A percentile compares a stretch with the other conserved stretches of the same genome.
These are phyloP conservation scores for Agelaius tricolor DNA, from an alignment of 2,113 vertebrate species.

Conservation along the genomic window DNA sequence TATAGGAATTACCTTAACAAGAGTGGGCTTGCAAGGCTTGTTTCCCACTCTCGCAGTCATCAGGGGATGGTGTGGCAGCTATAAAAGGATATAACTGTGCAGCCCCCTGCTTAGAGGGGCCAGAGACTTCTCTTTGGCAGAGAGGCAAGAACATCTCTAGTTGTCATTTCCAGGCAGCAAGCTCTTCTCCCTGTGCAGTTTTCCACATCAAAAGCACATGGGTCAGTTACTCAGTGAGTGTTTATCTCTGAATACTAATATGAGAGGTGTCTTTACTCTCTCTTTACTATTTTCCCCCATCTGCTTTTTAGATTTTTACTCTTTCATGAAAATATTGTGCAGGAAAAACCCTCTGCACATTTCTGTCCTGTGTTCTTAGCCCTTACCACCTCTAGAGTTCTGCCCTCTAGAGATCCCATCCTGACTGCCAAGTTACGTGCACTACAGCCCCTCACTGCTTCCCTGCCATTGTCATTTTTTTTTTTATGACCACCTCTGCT, in stretches of 20 bases:
- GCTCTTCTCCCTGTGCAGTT: background rate
- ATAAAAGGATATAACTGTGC: background rate
- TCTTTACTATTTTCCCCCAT: background rate
- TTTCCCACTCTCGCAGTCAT: background rate
- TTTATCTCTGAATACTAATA: background rate
- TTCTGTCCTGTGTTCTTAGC: background rate
- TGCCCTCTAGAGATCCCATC: background rate
- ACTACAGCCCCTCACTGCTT: background rate
- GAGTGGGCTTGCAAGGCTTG: background rate
- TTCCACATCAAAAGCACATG: rapidly evolving
- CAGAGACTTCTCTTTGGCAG: background rate
- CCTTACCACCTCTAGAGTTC: rapidly evolving
- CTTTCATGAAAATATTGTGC: background rate
- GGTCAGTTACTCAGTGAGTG: background rate
- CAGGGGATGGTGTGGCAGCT: background rate
- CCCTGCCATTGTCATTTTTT: background rate
- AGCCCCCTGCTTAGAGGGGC: background rate
- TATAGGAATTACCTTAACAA: background rate
- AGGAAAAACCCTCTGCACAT: background rate
- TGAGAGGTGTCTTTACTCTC: background rate
- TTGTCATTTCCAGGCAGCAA: background rate
- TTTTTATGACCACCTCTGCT: background rate
- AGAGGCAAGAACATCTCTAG: background rate
- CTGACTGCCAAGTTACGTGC: background rate
- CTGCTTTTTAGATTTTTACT: background rate